phyloP scores from a whole-genome alignment of 2,888 invertebrate species.

The Caenorhabditis angaria region DNA sequence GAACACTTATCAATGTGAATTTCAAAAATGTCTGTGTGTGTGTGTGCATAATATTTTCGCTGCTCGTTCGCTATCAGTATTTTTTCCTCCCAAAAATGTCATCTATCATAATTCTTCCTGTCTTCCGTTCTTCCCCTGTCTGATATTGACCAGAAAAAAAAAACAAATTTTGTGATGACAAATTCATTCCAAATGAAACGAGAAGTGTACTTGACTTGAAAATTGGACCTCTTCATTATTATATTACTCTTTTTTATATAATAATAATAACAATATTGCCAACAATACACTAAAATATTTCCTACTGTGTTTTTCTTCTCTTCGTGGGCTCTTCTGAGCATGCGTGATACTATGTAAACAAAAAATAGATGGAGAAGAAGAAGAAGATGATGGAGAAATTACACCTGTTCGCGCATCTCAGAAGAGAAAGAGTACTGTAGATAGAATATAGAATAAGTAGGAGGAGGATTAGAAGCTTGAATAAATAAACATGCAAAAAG shows the following conservation, averaged over 20 bases:
- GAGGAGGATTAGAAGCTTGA: not conserved
- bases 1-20: no score
- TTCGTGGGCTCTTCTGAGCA: not conserved
- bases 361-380: no score
- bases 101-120: no score
- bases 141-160: no score
- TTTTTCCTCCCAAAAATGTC: no score
- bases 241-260: not conserved
- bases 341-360: conserved; percentile 4
- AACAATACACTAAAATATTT: conserved; percentile 1
- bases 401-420: conserved; percentile 2
- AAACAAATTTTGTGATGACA: no score
- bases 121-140: no score
- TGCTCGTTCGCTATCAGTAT: no score
- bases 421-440: not conserved
- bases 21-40: no score
- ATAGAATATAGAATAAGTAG: not conserved
- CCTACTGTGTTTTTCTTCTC: not conserved
- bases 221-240: not conserved
- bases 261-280: no score
- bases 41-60: no score
- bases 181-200: not conserved
- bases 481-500: not conserved
- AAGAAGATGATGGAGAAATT: no score
- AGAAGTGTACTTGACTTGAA: not conserved